Evolutionary conservation across 2,797 vertebrate genomes (phyloP).

Genomic region (Centroberyx gerrardi): DNA sequence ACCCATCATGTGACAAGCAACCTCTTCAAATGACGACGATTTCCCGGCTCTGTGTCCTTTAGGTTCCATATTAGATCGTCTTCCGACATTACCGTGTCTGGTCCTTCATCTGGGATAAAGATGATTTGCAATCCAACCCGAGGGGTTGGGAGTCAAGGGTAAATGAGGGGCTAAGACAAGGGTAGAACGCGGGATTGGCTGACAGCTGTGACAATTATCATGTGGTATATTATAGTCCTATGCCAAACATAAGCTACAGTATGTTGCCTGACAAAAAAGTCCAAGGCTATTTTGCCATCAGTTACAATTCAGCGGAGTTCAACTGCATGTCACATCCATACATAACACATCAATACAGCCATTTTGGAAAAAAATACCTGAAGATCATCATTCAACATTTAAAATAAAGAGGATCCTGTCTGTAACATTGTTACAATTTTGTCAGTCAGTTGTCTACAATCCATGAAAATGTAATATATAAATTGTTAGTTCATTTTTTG

Average conservation of each 20-base stretch:
- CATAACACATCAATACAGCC: conserved; percentile 14
- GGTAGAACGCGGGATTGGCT: conserved; percentile 49
- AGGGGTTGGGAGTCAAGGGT: conserved; percentile 76
- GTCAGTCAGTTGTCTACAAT: not conserved
- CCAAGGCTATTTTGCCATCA: conserved; percentile 47
- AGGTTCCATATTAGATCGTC: conserved; percentile 76
- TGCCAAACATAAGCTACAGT: conserved; percentile 60
- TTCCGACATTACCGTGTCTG: conserved; percentile 69
- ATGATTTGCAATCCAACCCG: conserved; percentile 75
- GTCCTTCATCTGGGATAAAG: conserved; percentile 80
- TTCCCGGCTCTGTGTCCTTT: conserved; percentile 79
- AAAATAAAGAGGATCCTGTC: conserved; percentile 24
- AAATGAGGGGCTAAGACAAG: conserved; percentile 69
- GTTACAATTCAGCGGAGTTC: conserved; percentile 7
- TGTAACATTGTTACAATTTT: not conserved
- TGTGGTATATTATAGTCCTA: conserved; percentile 62
- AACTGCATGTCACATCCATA: conserved; percentile 24
- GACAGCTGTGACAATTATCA: conserved; percentile 76
- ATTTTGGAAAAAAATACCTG: not conserved
- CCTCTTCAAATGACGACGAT: conserved; percentile 80
- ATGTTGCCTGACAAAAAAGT: conserved; percentile 56
- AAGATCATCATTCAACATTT: conserved; percentile 22
- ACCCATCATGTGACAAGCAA: conserved; percentile 82
- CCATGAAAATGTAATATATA: conserved; percentile 14
- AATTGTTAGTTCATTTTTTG: not conserved